Percentiles rank a stretch among this genome's conserved stretches.
Evolutionary conservation across 1,140 invertebrate species (phyloP).

Genomic region (Drosophila sproati): DNA sequence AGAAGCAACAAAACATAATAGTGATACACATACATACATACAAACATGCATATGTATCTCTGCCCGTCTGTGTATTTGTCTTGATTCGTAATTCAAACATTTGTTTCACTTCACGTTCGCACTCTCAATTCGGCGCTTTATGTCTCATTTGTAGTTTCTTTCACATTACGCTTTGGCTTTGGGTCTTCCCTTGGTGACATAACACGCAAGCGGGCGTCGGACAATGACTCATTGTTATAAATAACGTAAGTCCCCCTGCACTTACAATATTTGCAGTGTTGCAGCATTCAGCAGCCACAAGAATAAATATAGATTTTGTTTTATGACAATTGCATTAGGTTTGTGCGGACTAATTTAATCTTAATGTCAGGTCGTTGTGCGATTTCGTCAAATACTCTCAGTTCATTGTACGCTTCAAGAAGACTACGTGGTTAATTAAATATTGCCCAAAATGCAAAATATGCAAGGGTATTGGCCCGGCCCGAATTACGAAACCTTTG

Average conservation of each 20-base stretch:
- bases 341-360: no score
- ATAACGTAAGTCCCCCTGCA: not conserved
- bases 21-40: not conserved
- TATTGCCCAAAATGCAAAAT: no score
- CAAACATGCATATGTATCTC: constrained; percentile 1
- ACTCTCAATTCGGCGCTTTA: constrained; percentile 4
- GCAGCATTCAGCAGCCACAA: no score
- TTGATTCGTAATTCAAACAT: constrained; percentile 47
- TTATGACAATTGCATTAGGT: no score
- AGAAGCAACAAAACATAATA: constrained; percentile 14
- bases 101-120: constrained; percentile 47
- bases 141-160: constrained; percentile 7
- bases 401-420: no score
- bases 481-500: no score
- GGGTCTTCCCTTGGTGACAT: constrained; percentile 39
- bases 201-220: not conserved
- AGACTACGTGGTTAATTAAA: no score
- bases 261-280: no score
- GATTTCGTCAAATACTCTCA: no score
- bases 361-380: no score
- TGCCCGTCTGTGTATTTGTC: constrained; percentile 4
- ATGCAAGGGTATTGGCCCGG: no score
- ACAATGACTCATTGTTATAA: constrained; percentile 19
- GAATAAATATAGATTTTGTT: no score
- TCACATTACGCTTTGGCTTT: not conserved